phyloP scores from a whole-genome alignment of 2,113 vertebrate genomes.

The Sakesphorus luctuosus region DNA sequence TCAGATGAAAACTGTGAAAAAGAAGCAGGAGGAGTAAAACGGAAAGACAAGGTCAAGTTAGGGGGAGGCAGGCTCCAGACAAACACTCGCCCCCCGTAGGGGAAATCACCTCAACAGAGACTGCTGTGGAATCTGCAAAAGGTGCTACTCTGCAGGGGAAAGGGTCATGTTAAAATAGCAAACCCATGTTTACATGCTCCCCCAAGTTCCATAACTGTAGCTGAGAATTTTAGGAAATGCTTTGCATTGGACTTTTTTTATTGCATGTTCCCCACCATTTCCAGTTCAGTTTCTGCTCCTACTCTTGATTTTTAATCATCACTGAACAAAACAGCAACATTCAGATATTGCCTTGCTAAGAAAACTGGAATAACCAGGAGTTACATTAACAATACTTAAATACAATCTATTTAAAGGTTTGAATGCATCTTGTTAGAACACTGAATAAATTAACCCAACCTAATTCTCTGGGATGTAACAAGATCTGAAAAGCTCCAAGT shows the following conservation, averaged over 20 bases:
- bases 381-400: conserved; percentile 43
- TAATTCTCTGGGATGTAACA: conserved; percentile 30
- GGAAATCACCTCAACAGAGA: not conserved
- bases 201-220: not conserved
- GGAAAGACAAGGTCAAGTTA: conserved; percentile 2
- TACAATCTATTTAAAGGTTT: conserved; percentile 50
- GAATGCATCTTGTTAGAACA: conserved; percentile 32
- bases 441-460: conserved; percentile 57
- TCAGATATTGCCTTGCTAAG: not conserved
- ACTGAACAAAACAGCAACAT: not conserved
- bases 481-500: conserved; percentile 40
- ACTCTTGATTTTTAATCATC: not conserved
- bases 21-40: not conserved
- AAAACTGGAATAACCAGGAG: conserved; percentile 24
- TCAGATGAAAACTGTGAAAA: not conserved
- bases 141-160: not conserved
- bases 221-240: not conserved
- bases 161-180: not conserved
- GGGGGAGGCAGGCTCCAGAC: not conserved
- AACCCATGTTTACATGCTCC: not conserved
- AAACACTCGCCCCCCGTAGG: not conserved
- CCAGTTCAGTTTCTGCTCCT: not conserved
- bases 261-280: not conserved
- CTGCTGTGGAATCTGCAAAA: not conserved
- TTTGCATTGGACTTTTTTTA: not conserved